phyloP scores from a whole-genome alignment of 2,113 vertebrate species.

The Anoura caudifer region DNA sequence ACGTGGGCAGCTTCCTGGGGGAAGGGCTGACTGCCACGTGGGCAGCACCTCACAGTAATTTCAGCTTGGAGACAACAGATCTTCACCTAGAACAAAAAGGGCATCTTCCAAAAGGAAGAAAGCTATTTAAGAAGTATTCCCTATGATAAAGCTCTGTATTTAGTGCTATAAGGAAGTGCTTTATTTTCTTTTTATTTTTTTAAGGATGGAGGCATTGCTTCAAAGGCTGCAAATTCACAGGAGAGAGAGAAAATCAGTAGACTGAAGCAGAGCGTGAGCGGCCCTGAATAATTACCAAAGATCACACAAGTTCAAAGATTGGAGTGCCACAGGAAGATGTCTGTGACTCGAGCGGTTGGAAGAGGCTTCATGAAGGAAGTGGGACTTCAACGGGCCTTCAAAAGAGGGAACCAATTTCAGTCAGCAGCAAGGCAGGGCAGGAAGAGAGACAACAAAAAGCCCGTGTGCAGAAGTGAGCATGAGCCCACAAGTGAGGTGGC shows the following conservation, averaged over 20 bases:
- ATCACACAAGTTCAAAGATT: rapidly evolving
- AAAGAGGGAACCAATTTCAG: too few species aligned
- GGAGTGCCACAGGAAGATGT: rapidly evolving
- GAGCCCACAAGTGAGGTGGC: rapidly evolving
- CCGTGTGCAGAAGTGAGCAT: neutral
- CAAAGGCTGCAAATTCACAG: neutral
- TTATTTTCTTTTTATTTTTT: neutral
- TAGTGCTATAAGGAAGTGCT: neutral
- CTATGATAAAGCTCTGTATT: neutral
- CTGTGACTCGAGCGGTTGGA: neutral
- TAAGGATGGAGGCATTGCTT: neutral
- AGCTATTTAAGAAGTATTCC: neutral
- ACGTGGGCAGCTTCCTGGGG: neutral
- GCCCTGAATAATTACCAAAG: neutral
- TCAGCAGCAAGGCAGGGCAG: neutral
- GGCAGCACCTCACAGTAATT: neutral
- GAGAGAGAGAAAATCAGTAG: neutral
- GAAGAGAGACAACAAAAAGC: too few species aligned
- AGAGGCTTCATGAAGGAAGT: neutral
- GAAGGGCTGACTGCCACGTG: neutral
- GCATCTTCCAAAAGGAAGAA: neutral
- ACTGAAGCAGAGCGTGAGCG: neutral
- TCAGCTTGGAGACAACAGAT: neutral
- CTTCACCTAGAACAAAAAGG: too few species aligned
- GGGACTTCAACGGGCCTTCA: neutral